Percentiles rank a stretch among this genome's conserved stretches.
phyloP scores from a whole-genome alignment of 2,888 invertebrate species.

The Cetonia aurata region DNA sequence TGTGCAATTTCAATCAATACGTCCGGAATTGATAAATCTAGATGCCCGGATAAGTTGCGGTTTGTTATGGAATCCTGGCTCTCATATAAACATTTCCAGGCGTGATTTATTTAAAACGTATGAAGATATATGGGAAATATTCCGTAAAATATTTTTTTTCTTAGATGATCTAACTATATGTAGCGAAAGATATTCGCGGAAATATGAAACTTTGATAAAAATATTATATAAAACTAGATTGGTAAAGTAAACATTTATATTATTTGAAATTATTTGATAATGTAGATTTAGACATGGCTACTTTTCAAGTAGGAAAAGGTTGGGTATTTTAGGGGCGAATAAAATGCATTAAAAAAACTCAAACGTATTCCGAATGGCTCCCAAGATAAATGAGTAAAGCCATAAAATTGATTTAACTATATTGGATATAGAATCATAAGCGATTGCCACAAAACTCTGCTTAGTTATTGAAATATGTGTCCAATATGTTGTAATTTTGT shows the following conservation, averaged over 20 bases:
- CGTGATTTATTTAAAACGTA: slow-evolving; percentile 27
- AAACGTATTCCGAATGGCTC: too few species aligned
- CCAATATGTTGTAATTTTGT: too few species aligned
- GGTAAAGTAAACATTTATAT: slow-evolving; percentile 8
- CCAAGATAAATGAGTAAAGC: too few species aligned
- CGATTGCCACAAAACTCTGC: too few species aligned
- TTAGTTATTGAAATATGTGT: too few species aligned
- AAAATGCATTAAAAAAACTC: too few species aligned
- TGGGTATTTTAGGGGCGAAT: too few species aligned
- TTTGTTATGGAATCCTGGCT: slow-evolving; percentile 28
- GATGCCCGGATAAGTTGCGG: slow-evolving; percentile 20
- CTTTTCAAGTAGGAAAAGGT: too few species aligned
- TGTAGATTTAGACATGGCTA: background rate
- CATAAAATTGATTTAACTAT: too few species aligned
- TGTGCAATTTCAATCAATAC: slow-evolving; percentile 25
- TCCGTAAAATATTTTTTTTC: background rate
- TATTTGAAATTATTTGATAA: slow-evolving; percentile 9
- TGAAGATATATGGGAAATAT: slow-evolving; percentile 31
- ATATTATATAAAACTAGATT: background rate
- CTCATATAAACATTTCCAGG: slow-evolving; percentile 4
- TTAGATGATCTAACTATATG: slow-evolving; percentile 5
- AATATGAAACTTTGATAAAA: slow-evolving; percentile 6
- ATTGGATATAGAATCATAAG: too few species aligned
- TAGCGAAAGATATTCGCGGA: background rate
- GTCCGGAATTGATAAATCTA: slow-evolving; percentile 30